These are phyloP conservation scores for Sitodiplosis mosellana DNA, from an alignment of 1,140 invertebrate genomes.

Conservation along the genomic window DNA sequence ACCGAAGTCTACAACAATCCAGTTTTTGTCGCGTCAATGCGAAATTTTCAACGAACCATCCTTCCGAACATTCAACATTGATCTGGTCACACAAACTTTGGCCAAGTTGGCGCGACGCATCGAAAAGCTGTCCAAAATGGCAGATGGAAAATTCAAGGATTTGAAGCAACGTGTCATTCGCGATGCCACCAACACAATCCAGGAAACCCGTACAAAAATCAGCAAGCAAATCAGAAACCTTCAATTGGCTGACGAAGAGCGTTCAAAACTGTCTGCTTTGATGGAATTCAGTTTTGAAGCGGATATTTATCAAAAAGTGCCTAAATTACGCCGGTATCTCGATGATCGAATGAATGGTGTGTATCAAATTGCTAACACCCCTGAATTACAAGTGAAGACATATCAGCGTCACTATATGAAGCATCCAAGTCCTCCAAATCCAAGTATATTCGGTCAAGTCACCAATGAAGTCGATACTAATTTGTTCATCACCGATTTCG, in stretches of 20 bases:
- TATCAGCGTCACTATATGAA: not conserved
- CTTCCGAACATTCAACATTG: not conserved
- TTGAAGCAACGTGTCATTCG: not conserved
- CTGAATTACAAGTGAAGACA: not conserved
- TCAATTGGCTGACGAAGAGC: not conserved
- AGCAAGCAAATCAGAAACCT: not conserved
- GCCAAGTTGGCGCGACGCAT: not conserved
- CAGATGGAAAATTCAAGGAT: not conserved
- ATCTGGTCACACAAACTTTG: not conserved
- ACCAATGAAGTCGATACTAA: not conserved
- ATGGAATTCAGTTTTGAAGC: not conserved
- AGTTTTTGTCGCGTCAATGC: not conserved
- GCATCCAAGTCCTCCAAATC: not conserved
- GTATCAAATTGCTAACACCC: not conserved
- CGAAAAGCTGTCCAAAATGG: not conserved
- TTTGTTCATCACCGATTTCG: not conserved
- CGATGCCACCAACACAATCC: not conserved
- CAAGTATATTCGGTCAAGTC: not conserved
- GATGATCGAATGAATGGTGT: not conserved
- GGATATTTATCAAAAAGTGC: not conserved
- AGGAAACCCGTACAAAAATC: not conserved
- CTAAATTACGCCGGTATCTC: not conserved
- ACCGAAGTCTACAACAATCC: not conserved
- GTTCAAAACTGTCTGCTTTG: not conserved
- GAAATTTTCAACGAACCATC: not conserved